A percentile compares a stretch with the other conserved stretches of the same genome.
phyloP scores from a whole-genome alignment of 2,888 invertebrate species.

The Polylopha cassiicola region DNA sequence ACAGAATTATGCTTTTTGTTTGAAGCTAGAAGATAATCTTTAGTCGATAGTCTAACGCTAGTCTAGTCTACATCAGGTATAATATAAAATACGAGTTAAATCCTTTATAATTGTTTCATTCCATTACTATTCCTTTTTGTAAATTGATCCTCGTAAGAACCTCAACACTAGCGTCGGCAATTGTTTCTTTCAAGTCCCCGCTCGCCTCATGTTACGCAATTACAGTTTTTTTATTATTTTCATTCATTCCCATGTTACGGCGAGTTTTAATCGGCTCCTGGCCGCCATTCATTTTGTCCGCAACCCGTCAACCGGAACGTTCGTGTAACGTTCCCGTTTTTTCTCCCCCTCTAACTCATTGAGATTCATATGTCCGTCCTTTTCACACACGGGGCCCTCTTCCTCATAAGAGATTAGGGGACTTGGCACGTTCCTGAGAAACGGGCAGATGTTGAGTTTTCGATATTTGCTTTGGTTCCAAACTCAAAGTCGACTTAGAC shows the following conservation, averaged over 20 bases:
- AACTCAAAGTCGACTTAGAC: constrained; percentile 17
- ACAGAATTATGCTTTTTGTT: no score
- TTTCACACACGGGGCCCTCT: constrained; percentile 60
- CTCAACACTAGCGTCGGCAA: constrained; percentile 20
- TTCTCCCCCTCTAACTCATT: constrained; percentile 35
- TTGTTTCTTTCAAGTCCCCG: constrained; percentile 37
- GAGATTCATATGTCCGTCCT: constrained; percentile 31
- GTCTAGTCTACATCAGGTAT: no score
- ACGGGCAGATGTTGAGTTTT: constrained; percentile 69
- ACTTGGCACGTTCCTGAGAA: constrained; percentile 73
- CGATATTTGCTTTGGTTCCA: constrained; percentile 28
- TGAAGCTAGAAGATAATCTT: no score
- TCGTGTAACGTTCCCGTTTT: constrained; percentile 63
- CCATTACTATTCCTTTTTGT: no score
- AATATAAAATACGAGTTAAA: no score
- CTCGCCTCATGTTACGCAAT: constrained; percentile 63
- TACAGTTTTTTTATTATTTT: constrained; percentile 57
- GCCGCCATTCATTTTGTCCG: constrained; percentile 71
- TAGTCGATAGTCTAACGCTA: no score
- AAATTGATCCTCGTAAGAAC: constrained; percentile 11
- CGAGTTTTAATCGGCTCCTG: constrained; percentile 67
- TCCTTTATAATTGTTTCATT: no score
- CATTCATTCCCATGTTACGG: constrained; percentile 65
- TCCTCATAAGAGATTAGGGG: constrained; percentile 65
- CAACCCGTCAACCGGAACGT: constrained; percentile 69